A percentile compares a stretch with the other conserved stretches of the same genome.
These are phyloP conservation scores for Tragelaphus eurycerus DNA, from an alignment of 2,797 vertebrate genomes.

Conservation along the genomic window DNA sequence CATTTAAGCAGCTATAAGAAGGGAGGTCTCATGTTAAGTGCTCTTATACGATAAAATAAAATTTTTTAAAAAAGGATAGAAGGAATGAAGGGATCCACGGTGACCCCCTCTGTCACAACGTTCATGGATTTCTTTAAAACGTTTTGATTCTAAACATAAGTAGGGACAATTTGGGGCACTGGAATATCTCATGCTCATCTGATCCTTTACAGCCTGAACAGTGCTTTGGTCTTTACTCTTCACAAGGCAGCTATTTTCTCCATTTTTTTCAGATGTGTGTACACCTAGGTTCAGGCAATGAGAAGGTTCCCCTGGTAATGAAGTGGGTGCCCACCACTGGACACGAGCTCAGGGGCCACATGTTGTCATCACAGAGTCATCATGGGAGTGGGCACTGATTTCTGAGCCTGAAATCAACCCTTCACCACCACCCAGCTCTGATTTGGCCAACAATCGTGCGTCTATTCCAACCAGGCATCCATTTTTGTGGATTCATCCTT, in stretches of 20 bases:
- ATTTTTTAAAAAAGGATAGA: background rate
- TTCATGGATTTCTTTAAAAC: conserved; percentile 12
- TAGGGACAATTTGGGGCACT: background rate
- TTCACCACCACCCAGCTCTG: background rate
- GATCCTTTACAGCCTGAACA: background rate
- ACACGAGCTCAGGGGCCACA: no score
- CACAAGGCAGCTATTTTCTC: background rate
- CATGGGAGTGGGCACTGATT: background rate
- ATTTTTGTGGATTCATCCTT: background rate
- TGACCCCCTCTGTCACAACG: background rate
- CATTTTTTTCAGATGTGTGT: background rate
- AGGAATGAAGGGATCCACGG: background rate
- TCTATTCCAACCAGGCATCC: background rate
- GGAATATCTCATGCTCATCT: background rate
- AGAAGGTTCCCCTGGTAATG: background rate
- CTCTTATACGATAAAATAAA: background rate
- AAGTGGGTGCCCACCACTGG: background rate
- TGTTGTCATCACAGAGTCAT: background rate
- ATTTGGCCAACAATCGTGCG: background rate
- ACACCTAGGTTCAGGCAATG: background rate
- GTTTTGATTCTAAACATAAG: background rate
- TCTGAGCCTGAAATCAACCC: background rate
- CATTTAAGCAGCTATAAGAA: background rate
- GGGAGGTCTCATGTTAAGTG: background rate
- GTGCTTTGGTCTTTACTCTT: background rate